A percentile compares a stretch with the other conserved stretches of the same genome.
Conservation (phyloP, 2,888 invertebrate genomes). For the Macaria notata region DNA sequence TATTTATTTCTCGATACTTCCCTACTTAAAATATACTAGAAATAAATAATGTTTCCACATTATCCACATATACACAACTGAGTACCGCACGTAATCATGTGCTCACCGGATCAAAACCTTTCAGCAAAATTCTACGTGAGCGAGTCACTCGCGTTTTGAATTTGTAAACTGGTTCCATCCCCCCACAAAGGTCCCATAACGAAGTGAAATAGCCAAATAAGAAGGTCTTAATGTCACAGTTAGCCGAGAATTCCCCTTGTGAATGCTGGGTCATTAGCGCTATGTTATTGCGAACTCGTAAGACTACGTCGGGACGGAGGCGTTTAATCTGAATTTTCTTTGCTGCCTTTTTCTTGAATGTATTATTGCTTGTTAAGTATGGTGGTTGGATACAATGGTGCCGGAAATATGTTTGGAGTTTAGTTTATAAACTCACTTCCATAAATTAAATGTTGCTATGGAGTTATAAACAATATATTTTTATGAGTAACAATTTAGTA, state of each 20-base stretch:
- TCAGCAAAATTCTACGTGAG: conserved; percentile 29
- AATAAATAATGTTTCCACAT: too few relatives aligned
- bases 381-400: conserved; percentile 26
- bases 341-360: conserved; percentile 46
- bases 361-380: conserved; percentile 21
- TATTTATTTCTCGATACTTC: too few relatives aligned
- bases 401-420: too few relatives aligned
- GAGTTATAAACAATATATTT: too few relatives aligned
- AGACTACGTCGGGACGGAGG: conserved; percentile 42
- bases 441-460: too few relatives aligned
- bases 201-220: conserved; percentile 78
- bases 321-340: conserved; percentile 70
- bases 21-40: too few relatives aligned
- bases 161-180: conserved; percentile 57
- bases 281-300: conserved; percentile 74
- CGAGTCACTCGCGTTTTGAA: conserved; percentile 29
- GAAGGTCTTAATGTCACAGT: conserved; percentile 78
- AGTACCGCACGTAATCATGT: conserved; percentile 1
- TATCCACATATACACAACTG: not conserved
- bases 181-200: conserved; percentile 71
- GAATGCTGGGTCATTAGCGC: conserved; percentile 77
- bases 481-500: too few relatives aligned
- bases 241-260: conserved; percentile 73
- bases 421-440: too few relatives aligned
- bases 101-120: conserved; percentile 17